phyloP scores from a whole-genome alignment of 1,140 invertebrate species.

The Sycophila sp. region DNA sequence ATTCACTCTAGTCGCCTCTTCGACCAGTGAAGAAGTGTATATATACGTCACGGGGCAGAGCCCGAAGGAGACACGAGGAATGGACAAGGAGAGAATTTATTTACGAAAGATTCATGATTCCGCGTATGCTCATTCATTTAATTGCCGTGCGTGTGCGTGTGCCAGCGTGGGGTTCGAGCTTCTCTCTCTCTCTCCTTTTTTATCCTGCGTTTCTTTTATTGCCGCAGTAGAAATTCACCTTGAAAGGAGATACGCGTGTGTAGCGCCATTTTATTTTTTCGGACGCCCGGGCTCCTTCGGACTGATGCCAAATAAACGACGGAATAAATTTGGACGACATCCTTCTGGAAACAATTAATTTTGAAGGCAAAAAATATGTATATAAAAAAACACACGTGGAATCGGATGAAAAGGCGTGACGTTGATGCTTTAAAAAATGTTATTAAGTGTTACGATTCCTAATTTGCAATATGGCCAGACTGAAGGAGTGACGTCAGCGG shows the following conservation, averaged over 20 bases:
- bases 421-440: not conserved
- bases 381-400: no score
- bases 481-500: no score
- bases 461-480: no score
- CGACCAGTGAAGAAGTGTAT: not conserved
- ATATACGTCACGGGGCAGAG: not conserved
- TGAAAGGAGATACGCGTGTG: conserved; percentile 13
- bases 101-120: conserved; percentile 35
- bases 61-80: conserved; percentile 9
- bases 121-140: conserved; percentile 28
- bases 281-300: not conserved
- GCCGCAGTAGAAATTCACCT: not conserved
- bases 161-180: not conserved
- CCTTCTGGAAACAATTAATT: not conserved
- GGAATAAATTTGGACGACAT: not conserved
- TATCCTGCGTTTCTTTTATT: not conserved
- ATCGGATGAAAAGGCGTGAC: no score
- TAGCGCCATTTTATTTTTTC: not conserved
- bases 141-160: no score
- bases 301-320: not conserved
- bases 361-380: no score
- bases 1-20: not conserved
- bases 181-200: conserved; percentile 6
- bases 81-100: conserved; percentile 20
- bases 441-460: not conserved